Base-by-base conservation (phyloP, 2,113 vertebrate species). In the Takifugu flavidus region DNA sequence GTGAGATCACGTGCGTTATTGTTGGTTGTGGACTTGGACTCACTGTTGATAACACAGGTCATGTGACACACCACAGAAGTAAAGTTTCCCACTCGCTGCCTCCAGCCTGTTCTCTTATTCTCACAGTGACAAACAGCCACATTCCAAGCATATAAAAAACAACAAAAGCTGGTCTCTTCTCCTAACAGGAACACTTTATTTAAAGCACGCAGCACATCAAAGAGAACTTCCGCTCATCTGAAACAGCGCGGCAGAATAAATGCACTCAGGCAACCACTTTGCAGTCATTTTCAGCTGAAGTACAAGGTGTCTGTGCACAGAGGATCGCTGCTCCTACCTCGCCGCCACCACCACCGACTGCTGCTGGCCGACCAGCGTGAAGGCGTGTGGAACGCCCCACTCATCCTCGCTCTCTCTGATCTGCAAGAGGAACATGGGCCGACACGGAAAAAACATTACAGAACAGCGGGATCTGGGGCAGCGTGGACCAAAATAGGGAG, bases 341-440 rank as follows among this genome's bases (percentile, higher is more conserved):
- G 97, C 95, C 31, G 96, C 95, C 64, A 98, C 93, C 29, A 99
- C 78, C 56, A 99, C 92, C 55, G 95, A 94, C 86, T 98, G 95
- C 31, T 91, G 93, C 81, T 95, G 92, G 71, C 93, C 94, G 47
- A 92, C 91, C 56, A 99, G 78, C 0, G 96, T 98, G 67, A 99
- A 94, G 79, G 95, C 96, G 65, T 98, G 92, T 58, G 96, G 94
- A 65, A 98, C 94, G 0, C 96, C 96, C 95, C 96, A 98, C 80
- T 99, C 96, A 0, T 95, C 95, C 74, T 98, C 96, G 20, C 95
- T 98, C 74, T 93, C 93, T 91, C 95, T 92, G 63, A 98, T 92
- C 97, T 99, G 84, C 52, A 82, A 65, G 66, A 0, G 56, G 71
- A 1, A 78, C 62, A 75, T 42, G 75, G 20, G 53, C 13, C 45